phyloP scores from a whole-genome alignment of 1,140 invertebrate genomes.

The Aricia agestis region DNA sequence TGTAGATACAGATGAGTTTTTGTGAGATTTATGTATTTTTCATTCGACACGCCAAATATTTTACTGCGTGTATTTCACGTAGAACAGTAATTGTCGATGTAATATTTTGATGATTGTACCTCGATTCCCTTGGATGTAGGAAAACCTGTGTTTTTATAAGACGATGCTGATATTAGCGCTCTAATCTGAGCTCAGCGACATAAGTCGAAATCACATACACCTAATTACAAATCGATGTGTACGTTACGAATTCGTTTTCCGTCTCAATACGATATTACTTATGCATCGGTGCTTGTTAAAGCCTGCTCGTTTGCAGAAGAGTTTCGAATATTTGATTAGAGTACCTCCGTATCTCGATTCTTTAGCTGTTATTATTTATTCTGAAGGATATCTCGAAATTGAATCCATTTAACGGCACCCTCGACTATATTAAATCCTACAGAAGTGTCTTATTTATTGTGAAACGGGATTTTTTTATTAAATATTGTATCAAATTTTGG shows the following conservation, averaged over 20 bases:
- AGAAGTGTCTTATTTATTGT: background rate
- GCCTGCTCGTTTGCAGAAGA: constrained; percentile 46
- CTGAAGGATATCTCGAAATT: constrained; percentile 13
- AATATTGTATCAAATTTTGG: background rate
- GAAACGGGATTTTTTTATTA: background rate
- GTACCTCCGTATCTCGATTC: constrained; percentile 36
- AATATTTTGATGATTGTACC: too few species aligned
- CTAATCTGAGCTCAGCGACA: background rate
- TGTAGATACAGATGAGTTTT: background rate
- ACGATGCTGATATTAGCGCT: background rate
- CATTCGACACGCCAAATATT: background rate
- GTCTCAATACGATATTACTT: constrained; percentile 28
- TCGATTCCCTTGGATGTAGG: too few species aligned
- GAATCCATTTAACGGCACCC: constrained; percentile 4
- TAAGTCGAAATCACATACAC: background rate
- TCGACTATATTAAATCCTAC: constrained; percentile 5
- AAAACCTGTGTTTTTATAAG: background rate
- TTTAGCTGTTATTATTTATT: constrained; percentile 18
- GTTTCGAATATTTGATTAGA: constrained; percentile 61
- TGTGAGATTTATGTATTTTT: constrained; percentile 11
- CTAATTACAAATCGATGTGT: background rate
- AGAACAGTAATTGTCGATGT: too few species aligned
- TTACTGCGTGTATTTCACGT: background rate
- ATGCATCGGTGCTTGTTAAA: constrained; percentile 44
- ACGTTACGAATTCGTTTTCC: background rate